Base-by-base conservation (phyloP, 2,113 vertebrate species). In the Chionomys nivalis region DNA sequence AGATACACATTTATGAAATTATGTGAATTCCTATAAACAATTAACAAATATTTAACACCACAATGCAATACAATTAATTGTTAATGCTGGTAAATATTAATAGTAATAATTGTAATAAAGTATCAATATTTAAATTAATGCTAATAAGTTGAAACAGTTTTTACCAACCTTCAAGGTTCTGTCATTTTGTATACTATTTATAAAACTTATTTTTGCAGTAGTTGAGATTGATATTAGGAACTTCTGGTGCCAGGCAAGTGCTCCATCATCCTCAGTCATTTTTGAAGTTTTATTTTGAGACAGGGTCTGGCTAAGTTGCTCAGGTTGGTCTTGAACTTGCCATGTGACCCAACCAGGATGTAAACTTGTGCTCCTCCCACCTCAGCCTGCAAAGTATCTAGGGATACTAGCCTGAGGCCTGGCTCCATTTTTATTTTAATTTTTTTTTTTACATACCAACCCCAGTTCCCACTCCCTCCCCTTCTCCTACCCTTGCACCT, bases 71-170 rank as follows among this genome's bases (percentile, higher is more conserved):
- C 21, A 44, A 86, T 66, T 49, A 36, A 68, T 49, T 68, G n/a
- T 58, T 66, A 36, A 49, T 87, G 31, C 19, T 47, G 28, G 33
- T 33, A 66, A 47, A 21, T 73, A 73, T 26, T 87, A 70, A 55
- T 87, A 72, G 49, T 68, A 68, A 21, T 58, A 42, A 39, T 85
- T 63, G 19, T 47, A 68, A 21, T 49, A 58, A 73, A 58, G 26
- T 73, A 39, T 55, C 73, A 28, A 10, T n/a, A 58, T 58, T 73
- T 42, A 58, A 75, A 73, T 52, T 78, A 92, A 39, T 81, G 31
- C 31, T 83, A 61, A 82, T 72, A 85, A 63, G 86, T 79, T 55
- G 90, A 83, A 96, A 14, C 26, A 58, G 16, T 66, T 91, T 65
- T 24, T 61, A 39, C 58, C 82, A 92, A n/a, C 17, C 36, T 33